These are phyloP conservation scores for Struthio camelus DNA, from an alignment of 2,113 vertebrate genomes.

Conservation along the genomic window DNA sequence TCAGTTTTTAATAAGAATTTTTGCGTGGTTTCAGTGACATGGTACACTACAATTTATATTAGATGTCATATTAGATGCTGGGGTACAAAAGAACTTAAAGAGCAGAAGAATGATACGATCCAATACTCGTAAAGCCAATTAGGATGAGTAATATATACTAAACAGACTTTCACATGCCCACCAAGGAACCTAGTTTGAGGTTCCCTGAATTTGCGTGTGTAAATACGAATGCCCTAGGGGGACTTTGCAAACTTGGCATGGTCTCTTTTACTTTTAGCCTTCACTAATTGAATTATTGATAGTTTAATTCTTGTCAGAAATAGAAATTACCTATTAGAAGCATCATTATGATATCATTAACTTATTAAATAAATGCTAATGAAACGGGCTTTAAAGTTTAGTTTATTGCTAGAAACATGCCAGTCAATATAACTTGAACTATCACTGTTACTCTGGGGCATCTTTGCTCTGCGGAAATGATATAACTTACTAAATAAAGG, in stretches of 20 bases:
- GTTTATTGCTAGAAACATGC: background rate
- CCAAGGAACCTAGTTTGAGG: background rate
- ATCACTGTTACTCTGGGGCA: background rate
- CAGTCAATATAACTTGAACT: background rate
- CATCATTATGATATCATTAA: background rate
- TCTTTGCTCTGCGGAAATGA: background rate
- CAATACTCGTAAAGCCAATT: background rate
- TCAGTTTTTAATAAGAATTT: background rate
- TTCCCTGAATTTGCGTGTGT: background rate
- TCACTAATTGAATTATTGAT: constrained; percentile 44
- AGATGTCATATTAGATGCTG: background rate
- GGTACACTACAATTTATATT: background rate
- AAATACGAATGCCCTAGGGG: background rate
- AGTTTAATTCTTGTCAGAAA: constrained; percentile 56
- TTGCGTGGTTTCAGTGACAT: background rate
- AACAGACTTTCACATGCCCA: background rate
- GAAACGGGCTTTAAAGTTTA: background rate
- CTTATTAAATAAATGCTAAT: constrained; percentile 14
- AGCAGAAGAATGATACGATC: background rate
- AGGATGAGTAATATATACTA: background rate
- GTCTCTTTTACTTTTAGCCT: constrained; percentile 23
- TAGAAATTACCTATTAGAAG: constrained; percentile 21
- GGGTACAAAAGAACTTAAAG: background rate
- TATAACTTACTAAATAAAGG: background rate
- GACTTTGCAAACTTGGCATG: background rate